phyloP scores from a whole-genome alignment of 2,113 vertebrate species.

The Tachuris rubrigastra region DNA sequence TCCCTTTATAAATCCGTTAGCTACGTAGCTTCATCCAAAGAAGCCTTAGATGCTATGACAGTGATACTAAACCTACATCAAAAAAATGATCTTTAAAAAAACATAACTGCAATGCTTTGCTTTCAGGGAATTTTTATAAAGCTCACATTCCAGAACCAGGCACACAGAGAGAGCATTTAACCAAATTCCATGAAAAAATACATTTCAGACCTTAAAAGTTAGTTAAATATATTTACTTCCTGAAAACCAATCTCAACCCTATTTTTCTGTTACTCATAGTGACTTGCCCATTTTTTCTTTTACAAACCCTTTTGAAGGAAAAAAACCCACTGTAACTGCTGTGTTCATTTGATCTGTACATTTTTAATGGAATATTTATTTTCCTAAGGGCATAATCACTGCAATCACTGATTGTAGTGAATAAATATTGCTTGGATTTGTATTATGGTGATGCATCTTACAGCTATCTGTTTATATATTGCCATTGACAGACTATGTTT shows the following conservation, averaged over 20 bases:
- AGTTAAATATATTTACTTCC: neutral
- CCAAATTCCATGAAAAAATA: neutral
- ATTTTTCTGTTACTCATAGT: neutral
- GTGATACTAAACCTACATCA: slow-evolving; percentile 9
- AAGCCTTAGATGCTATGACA: neutral
- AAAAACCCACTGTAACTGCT: neutral
- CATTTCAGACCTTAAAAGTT: neutral
- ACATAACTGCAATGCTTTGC: neutral
- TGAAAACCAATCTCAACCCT: slow-evolving; percentile 1
- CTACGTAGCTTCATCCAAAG: neutral
- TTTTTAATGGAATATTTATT: slow-evolving; percentile 9
- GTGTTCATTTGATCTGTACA: neutral
- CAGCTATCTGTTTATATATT: neutral
- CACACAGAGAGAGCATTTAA: neutral
- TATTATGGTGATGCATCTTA: neutral
- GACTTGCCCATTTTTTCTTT: neutral
- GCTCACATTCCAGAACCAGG: neutral
- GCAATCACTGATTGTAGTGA: neutral
- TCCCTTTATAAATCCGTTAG: neutral
- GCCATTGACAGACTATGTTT: neutral
- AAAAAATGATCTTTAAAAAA: slow-evolving; percentile 25
- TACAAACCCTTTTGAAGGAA: neutral
- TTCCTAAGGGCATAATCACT: neutral
- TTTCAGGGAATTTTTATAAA: slow-evolving; percentile 38
- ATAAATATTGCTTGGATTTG: neutral